A percentile compares a stretch with the other conserved stretches of the same genome.
Conservation (phyloP, 2,113 vertebrate species). For the Saimiri boliviensis region DNA sequence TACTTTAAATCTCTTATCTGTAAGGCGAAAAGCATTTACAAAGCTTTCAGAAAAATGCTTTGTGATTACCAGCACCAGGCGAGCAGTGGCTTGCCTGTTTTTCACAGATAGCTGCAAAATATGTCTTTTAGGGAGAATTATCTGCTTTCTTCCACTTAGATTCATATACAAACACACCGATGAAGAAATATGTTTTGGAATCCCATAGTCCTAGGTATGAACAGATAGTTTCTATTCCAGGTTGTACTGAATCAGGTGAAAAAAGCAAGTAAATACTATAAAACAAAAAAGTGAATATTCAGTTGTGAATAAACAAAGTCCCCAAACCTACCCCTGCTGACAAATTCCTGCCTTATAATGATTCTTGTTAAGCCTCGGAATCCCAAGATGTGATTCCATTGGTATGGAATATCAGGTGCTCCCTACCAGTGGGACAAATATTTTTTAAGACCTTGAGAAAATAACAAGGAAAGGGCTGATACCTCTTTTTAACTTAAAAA, state of each 20-base stretch:
- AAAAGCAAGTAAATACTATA: not conserved
- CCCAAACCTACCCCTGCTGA: not conserved
- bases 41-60: constrained; percentile 75
- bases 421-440: not conserved
- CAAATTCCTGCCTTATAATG: not conserved
- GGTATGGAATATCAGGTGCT: not conserved
- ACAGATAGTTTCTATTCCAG: not conserved
- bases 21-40: constrained; percentile 65
- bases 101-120: constrained; percentile 56
- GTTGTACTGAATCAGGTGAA: not conserved
- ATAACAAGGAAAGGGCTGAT: not conserved
- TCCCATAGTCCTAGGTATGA: constrained; percentile 11
- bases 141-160: constrained; percentile 56
- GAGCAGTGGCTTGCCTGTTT: constrained; percentile 46
- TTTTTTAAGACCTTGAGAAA: not conserved
- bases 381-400: not conserved
- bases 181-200: constrained; percentile 58
- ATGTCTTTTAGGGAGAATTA: constrained; percentile 67
- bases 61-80: constrained; percentile 60
- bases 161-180: constrained; percentile 64
- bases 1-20: constrained; percentile 75
- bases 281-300: constrained; percentile 50
- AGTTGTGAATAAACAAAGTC: not conserved
- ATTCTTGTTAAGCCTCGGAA: constrained; percentile 15
- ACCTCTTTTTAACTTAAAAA: not conserved